phyloP scores from a whole-genome alignment of 1,140 invertebrate species.

The Drosophila lacertosa region DNA sequence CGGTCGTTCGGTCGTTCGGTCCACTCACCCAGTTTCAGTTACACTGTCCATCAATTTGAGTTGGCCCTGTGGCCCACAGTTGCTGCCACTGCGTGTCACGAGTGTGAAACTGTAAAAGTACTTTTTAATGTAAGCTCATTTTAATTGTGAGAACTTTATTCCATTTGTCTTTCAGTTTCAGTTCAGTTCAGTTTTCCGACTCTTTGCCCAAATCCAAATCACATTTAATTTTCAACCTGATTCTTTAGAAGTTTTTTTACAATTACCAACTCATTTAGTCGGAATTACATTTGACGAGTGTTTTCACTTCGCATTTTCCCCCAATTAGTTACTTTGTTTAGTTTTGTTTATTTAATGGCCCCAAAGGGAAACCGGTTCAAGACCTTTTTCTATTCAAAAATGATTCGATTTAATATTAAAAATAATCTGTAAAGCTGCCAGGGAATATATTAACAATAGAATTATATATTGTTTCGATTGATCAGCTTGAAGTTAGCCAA shows the following conservation, averaged over 20 bases:
- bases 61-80: neutral
- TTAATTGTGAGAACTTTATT: slow-evolving; percentile 83
- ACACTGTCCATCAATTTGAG: neutral
- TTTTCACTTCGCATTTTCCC: slow-evolving; percentile 51
- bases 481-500: too few relatives aligned
- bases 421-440: too few relatives aligned
- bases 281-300: slow-evolving; percentile 73
- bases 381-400: too few relatives aligned
- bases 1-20: slow-evolving; percentile 26
- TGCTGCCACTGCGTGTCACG: slow-evolving; percentile 21
- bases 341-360: slow-evolving; percentile 36
- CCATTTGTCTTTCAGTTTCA: slow-evolving; percentile 56
- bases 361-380: neutral
- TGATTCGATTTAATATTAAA: too few relatives aligned
- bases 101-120: slow-evolving; percentile 81
- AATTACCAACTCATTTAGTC: slow-evolving; percentile 41
- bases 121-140: slow-evolving; percentile 82
- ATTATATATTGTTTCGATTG: too few relatives aligned
- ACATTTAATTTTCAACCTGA: slow-evolving; percentile 53
- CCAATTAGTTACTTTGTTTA: slow-evolving; percentile 54
- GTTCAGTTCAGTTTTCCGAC: too few relatives aligned
- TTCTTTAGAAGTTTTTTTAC: slow-evolving; percentile 23
- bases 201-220: slow-evolving; percentile 50
- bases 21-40: slow-evolving; percentile 64
- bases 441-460: too few relatives aligned